A percentile compares a stretch with the other conserved stretches of the same genome.
phyloP scores from a whole-genome alignment of 2,113 vertebrate species.

The Arvicanthis niloticus region DNA sequence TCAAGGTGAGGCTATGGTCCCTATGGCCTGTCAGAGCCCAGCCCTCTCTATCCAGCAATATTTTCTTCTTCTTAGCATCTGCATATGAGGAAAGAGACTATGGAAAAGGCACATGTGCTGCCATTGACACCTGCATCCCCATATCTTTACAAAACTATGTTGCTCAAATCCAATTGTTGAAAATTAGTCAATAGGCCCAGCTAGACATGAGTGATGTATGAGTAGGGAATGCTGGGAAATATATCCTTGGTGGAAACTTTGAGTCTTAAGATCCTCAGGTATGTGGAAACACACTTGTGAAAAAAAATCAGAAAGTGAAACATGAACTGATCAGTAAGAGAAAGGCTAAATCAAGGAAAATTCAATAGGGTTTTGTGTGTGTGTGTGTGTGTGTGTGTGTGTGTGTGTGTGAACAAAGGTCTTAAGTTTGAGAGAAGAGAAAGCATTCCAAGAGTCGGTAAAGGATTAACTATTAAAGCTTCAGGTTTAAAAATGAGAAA shows the following conservation, averaged over 20 bases:
- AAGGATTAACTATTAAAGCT: not conserved
- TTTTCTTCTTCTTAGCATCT: not conserved
- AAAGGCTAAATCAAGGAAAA: not conserved
- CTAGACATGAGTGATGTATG: not conserved
- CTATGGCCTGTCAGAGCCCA: no score
- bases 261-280: not conserved
- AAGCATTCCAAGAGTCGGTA: not conserved
- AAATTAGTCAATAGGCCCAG: not conserved
- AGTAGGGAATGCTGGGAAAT: not conserved
- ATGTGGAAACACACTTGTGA: not conserved
- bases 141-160: not conserved
- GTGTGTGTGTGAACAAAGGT: not conserved
- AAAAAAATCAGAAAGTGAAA: not conserved
- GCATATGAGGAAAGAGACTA: not conserved
- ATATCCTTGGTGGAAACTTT: not conserved
- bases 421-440: not conserved
- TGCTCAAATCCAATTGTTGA: not conserved
- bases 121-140: not conserved
- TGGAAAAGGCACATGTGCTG: not conserved
- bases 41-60: fast-evolving
- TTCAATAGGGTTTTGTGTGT: not conserved
- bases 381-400: no score
- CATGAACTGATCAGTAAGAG: not conserved
- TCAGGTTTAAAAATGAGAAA: not conserved
- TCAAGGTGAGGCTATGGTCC: not conserved